A percentile compares a stretch with the other conserved stretches of the same genome.
Evolutionary conservation across 2,113 vertebrate species (phyloP).

Genomic region (Oryzias curvinotus): DNA sequence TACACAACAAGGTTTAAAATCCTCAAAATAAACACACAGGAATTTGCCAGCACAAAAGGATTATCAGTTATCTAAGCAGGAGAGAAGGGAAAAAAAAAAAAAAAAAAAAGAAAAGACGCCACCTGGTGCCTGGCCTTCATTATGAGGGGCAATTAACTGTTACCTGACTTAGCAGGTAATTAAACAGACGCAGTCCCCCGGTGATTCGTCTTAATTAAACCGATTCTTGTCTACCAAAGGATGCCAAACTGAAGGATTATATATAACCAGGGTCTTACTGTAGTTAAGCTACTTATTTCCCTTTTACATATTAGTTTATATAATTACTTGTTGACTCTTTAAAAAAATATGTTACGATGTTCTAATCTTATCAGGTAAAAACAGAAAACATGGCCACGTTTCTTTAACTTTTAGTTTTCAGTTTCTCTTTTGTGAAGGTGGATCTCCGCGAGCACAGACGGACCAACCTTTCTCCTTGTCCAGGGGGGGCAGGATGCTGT

Average conservation of each 20-base stretch:
- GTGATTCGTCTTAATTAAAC: constrained; percentile 4
- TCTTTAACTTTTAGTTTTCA: no score
- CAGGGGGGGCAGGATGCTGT: constrained; percentile 96
- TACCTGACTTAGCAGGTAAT: not conserved
- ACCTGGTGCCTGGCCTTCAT: not conserved
- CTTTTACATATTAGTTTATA: not conserved
- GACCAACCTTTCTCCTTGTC: constrained; percentile 97
- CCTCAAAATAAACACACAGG: constrained; percentile 8
- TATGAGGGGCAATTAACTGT: constrained; percentile 11
- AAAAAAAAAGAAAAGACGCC: not conserved
- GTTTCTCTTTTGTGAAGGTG: not conserved
- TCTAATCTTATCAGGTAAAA: not conserved
- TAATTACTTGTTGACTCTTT: not conserved
- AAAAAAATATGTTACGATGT: not conserved
- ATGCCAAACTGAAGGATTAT: not conserved
- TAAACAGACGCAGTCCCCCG: constrained; percentile 5
- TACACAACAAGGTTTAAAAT: constrained; percentile 35
- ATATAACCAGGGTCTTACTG: not conserved
- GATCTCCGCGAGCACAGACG: not conserved
- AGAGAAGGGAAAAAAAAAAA: no score
- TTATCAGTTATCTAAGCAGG: constrained; percentile 17
- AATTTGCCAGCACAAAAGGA: constrained; percentile 13
- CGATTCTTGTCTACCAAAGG: not conserved
- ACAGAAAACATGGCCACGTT: not conserved
- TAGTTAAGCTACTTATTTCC: not conserved